These are phyloP conservation scores for Lycaon pictus DNA, from an alignment of 2,113 vertebrate species.

Conservation along the genomic window DNA sequence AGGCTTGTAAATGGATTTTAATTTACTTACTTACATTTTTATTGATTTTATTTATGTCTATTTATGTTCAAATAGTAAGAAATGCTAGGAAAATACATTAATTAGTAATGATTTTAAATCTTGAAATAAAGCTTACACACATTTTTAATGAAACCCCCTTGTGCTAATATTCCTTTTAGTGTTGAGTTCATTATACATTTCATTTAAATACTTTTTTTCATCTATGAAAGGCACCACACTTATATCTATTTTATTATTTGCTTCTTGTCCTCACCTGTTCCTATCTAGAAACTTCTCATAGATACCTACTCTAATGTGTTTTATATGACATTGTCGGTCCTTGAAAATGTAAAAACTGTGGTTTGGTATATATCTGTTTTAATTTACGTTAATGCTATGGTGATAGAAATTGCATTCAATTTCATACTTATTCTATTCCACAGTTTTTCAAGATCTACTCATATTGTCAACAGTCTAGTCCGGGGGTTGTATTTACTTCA, in stretches of 20 bases:
- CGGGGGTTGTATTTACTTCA: neutral
- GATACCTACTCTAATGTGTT: neutral
- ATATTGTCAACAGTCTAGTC: neutral
- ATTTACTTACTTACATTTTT: neutral
- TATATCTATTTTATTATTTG: neutral
- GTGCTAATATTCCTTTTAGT: neutral
- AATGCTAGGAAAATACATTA: neutral
- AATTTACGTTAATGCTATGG: neutral
- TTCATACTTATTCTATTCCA: neutral
- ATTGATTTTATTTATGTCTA: neutral
- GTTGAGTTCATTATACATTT: neutral
- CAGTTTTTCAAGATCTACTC: neutral
- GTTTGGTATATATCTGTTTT: neutral
- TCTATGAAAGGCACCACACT: neutral
- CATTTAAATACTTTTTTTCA: neutral
- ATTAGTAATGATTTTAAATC: conserved; percentile 1
- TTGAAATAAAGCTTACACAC: neutral
- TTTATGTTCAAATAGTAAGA: neutral
- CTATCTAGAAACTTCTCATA: neutral
- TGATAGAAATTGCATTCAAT: neutral
- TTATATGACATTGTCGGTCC: neutral
- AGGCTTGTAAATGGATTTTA: neutral
- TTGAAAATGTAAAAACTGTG: neutral
- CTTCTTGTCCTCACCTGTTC: neutral
- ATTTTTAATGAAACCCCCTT: neutral